A percentile compares a stretch with the other conserved stretches of the same genome.
These are phyloP conservation scores for Hydriomena furcata DNA, from an alignment of 2,888 invertebrate genomes.

Conservation along the genomic window DNA sequence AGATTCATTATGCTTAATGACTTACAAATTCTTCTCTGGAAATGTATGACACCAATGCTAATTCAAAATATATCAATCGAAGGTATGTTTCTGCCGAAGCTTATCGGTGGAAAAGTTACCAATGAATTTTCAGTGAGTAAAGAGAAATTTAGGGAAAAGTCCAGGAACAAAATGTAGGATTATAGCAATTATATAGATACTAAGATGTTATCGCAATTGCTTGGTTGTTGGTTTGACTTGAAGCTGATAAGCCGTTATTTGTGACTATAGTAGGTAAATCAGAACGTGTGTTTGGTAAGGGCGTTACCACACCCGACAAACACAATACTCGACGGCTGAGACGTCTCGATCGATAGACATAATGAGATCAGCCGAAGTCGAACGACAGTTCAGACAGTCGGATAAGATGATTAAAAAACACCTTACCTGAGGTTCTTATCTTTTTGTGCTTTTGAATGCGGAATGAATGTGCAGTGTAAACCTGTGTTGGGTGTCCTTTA, in stretches of 20 bases:
- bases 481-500: no score
- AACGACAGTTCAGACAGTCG: no score
- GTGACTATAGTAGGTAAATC: conserved; percentile 17
- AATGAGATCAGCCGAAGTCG: no score
- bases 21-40: not conserved
- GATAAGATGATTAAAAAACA: no score
- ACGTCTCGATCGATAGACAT: no score
- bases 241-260: conserved; percentile 39
- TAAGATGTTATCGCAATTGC: conserved; percentile 19
- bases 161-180: conserved; percentile 59
- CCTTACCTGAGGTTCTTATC: no score
- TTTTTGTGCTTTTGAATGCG: no score
- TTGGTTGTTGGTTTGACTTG: conserved; percentile 26
- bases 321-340: no score
- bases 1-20: not conserved
- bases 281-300: no score
- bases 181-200: conserved; percentile 44
- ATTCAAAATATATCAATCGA: conserved; percentile 1
- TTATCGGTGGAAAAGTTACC: conserved; percentile 40
- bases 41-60: not conserved
- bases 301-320: no score
- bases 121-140: conserved; percentile 16
- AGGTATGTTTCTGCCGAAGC: conserved; percentile 36
- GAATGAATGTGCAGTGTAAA: no score
- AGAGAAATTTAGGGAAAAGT: conserved; percentile 41